Conservation (phyloP, 2,888 invertebrate species). For the Rhagonycha lutea region DNA sequence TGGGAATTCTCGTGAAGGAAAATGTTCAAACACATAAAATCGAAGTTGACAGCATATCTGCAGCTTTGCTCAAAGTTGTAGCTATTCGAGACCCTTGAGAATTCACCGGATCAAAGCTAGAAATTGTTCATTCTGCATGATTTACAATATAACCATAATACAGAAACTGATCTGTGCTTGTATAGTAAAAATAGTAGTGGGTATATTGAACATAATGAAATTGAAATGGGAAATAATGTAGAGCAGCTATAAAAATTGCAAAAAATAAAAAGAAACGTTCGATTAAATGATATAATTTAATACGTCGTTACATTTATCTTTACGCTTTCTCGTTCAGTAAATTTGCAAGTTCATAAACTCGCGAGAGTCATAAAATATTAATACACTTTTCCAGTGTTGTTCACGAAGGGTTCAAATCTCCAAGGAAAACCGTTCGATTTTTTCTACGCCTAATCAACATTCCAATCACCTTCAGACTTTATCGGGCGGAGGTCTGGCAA, state of each 20-base stretch:
- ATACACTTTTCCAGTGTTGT: slow-evolving; percentile 34
- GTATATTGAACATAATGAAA: not conserved
- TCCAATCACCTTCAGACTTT: slow-evolving; percentile 55
- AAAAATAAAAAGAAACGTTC: not conserved
- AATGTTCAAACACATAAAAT: slow-evolving; percentile 12
- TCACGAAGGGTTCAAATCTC: slow-evolving; percentile 20
- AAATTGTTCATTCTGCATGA: slow-evolving; percentile 14
- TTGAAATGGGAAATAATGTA: not conserved
- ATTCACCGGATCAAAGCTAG: slow-evolving; percentile 12
- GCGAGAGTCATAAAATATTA: slow-evolving; percentile 40
- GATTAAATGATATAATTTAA: not conserved
- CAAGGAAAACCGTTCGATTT: slow-evolving; percentile 41
- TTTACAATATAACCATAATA: slow-evolving; percentile 3
- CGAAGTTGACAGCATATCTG: slow-evolving; percentile 16
- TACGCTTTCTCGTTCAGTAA: slow-evolving; percentile 11
- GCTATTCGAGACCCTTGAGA: slow-evolving; percentile 7
- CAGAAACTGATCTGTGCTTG: not conserved
- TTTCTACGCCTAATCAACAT: slow-evolving; percentile 53
- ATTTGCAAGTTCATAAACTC: slow-evolving; percentile 37
- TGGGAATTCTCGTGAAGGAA: slow-evolving; percentile 8
- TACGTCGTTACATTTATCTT: not conserved
- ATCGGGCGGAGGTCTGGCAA: slow-evolving; percentile 49
- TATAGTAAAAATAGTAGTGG: not conserved
- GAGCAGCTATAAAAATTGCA: not conserved
- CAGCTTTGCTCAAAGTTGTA: slow-evolving; percentile 13